phyloP scores from a whole-genome alignment of 2,888 invertebrate genomes.

The Amphiduros pacificus region DNA sequence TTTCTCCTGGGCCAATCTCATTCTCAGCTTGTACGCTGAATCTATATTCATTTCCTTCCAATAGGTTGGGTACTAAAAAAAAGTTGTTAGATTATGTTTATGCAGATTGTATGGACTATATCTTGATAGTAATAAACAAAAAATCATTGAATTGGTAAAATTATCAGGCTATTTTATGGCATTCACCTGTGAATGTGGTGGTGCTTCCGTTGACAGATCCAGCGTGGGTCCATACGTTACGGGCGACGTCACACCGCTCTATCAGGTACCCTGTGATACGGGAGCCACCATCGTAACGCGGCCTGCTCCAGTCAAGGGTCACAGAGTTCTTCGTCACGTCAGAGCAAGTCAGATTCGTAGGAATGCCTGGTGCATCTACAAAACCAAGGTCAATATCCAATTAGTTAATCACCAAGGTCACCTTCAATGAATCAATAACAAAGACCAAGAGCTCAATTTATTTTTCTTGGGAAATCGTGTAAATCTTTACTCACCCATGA shows the following conservation, averaged over 20 bases:
- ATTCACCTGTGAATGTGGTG: conserved; percentile 34
- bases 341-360: conserved; percentile 57
- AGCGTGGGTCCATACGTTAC: conserved; percentile 37
- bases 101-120: no score
- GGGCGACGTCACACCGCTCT: conserved; percentile 27
- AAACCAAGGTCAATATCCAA: no score
- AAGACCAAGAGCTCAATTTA: no score
- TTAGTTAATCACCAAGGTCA: no score
- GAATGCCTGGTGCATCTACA: conserved; percentile 50
- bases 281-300: conserved; percentile 78
- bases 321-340: conserved; percentile 44
- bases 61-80: conserved; percentile 67
- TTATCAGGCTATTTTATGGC: no score
- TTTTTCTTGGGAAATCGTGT: no score
- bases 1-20: conserved; percentile 80
- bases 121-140: no score
- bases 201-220: conserved; percentile 37
- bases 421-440: no score
- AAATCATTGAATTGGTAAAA: no score
- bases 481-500: conserved; percentile 28
- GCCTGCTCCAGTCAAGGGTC: conserved; percentile 71
- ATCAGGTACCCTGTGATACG: conserved; percentile 64
- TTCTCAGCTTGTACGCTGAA: conserved; percentile 86
- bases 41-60: conserved; percentile 79
- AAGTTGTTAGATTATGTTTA: no score